These are phyloP conservation scores for Drosophila aff. DNA, from an alignment of 1,140 invertebrate genomes.

Conservation along the genomic window DNA sequence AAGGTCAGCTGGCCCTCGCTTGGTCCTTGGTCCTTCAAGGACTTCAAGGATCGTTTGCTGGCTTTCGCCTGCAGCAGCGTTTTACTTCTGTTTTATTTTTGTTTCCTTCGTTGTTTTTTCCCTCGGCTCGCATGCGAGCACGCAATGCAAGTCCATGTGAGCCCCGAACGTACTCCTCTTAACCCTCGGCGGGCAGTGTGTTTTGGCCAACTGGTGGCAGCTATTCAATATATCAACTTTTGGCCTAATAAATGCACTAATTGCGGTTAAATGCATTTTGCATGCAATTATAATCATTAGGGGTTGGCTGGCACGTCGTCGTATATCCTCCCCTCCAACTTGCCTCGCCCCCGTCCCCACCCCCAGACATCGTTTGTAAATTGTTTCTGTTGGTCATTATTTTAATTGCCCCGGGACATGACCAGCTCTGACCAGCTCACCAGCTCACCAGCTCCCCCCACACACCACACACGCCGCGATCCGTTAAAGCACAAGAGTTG, in stretches of 20 bases:
- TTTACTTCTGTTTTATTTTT: not conserved
- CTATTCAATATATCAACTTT: conserved; percentile 80
- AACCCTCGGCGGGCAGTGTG: conserved; percentile 7
- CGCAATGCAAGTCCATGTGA: conserved; percentile 3
- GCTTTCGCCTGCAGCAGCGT: conserved; percentile 37
- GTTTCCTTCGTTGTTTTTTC: not conserved
- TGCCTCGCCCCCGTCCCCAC: not conserved
- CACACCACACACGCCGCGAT: not conserved
- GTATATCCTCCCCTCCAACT: conserved; percentile 16
- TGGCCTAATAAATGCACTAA: conserved; percentile 85
- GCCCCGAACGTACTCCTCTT: not conserved
- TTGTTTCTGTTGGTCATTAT: conserved; percentile 65
- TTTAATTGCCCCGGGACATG: conserved; percentile 53
- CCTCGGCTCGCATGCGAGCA: not conserved
- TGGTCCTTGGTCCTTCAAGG: conserved; percentile 2
- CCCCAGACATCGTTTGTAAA: conserved; percentile 40
- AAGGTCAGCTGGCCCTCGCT: conserved; percentile 19
- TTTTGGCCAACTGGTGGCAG: conserved; percentile 54
- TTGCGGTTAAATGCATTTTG: conserved; percentile 85
- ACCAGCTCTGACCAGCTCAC: not conserved
- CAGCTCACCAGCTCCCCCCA: not conserved
- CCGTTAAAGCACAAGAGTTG: not conserved
- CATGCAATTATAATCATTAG: conserved; percentile 85
- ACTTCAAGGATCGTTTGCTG: conserved; percentile 47
- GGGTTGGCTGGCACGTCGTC: conserved; percentile 73